Conservation (phyloP, 2,113 vertebrate species). For the Equus przewalskii region DNA sequence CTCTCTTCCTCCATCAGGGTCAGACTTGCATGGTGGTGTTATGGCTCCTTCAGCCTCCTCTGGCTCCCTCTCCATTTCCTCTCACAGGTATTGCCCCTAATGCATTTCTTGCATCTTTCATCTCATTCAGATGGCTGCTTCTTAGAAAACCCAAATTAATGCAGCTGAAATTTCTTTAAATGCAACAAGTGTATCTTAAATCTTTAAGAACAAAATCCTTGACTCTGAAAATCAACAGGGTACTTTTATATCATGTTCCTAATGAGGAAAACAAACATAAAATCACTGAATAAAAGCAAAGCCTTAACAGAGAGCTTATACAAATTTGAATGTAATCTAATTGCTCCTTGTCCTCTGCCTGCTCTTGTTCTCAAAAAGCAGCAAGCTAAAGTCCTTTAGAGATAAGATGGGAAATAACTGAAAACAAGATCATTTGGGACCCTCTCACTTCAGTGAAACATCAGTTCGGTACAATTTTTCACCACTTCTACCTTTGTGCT, state of each 20-base stretch:
- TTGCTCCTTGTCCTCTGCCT: neutral
- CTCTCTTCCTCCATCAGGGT: neutral
- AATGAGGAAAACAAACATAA: neutral
- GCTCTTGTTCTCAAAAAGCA: neutral
- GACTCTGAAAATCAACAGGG: neutral
- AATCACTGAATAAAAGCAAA: slow-evolving; percentile 5
- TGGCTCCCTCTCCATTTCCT: neutral
- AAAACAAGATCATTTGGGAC: neutral
- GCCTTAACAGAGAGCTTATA: neutral
- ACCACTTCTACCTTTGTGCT: neutral
- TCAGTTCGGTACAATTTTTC: neutral
- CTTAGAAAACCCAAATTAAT: neutral
- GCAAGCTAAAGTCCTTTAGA: neutral
- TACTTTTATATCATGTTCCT: neutral
- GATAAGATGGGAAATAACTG: neutral
- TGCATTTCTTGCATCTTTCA: neutral
- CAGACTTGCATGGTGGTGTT: neutral
- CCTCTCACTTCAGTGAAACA: neutral
- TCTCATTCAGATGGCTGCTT: neutral
- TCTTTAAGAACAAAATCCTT: neutral
- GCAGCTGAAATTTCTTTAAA: neutral
- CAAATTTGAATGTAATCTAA: neutral
- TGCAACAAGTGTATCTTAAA: slow-evolving; percentile 20
- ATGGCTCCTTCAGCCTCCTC: neutral
- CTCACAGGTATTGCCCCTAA: neutral